These are phyloP conservation scores for Agelastica alni DNA, from an alignment of 2,888 invertebrate genomes.

Conservation along the genomic window DNA sequence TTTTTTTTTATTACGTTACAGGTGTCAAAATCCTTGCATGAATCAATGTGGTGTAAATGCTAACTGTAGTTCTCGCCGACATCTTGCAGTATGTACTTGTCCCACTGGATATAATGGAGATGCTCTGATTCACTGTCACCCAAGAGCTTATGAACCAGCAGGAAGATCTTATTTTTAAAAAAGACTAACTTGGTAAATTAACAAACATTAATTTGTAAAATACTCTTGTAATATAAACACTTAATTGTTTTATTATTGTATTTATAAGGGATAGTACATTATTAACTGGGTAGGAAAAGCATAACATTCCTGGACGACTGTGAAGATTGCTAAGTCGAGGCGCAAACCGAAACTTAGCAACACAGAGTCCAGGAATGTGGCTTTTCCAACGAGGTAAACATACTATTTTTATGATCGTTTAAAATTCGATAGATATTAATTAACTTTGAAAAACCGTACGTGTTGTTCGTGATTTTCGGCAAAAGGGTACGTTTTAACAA, in stretches of 20 bases:
- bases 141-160: constrained; percentile 24
- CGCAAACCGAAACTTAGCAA: too few species aligned
- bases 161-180: constrained; percentile 11
- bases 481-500: too few species aligned
- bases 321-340: too few species aligned
- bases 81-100: constrained; percentile 83
- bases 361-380: too few species aligned
- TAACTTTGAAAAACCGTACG: too few species aligned
- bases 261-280: too few species aligned
- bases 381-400: too few species aligned
- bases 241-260: neutral
- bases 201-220: neutral
- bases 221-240: neutral
- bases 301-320: too few species aligned
- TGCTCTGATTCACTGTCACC: constrained; percentile 61
- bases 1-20: too few species aligned
- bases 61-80: constrained; percentile 73
- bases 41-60: constrained; percentile 80
- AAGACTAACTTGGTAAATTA: neutral
- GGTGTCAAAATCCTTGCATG: constrained; percentile 69
- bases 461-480: neutral
- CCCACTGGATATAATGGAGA: constrained; percentile 69
- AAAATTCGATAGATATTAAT: too few species aligned
- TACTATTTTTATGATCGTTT: too few species aligned
- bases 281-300: too few species aligned